A percentile compares a stretch with the other conserved stretches of the same genome.
Conservation (phyloP, 2,888 invertebrate genomes). For the Stenoptilia bipunctidactyla region DNA sequence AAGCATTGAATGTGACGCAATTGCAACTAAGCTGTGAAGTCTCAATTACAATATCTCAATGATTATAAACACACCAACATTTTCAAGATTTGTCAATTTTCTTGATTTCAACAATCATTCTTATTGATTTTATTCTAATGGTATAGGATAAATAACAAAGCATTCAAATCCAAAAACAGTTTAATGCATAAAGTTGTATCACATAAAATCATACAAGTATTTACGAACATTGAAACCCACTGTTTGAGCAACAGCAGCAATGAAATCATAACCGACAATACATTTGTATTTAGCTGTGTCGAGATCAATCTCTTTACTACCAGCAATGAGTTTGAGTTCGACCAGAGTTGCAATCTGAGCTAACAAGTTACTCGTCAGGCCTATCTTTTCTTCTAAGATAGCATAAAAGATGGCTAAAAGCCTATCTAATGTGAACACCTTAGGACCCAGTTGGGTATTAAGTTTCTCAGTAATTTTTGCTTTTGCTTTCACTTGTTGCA, state of each 20-base stretch:
- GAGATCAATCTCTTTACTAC: conserved; percentile 79
- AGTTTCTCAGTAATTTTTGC: conserved; percentile 68
- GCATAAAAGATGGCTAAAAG: conserved; percentile 91
- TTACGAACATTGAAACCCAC: conserved; percentile 82
- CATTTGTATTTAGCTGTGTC: conserved; percentile 90
- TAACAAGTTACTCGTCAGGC: conserved; percentile 87
- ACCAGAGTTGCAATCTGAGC: conserved; percentile 91
- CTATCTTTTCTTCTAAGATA: conserved; percentile 86
- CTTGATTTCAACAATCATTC: too few relatives aligned
- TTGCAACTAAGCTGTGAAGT: too few relatives aligned
- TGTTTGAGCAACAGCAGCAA: conserved; percentile 80
- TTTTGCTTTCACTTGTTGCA: conserved; percentile 72
- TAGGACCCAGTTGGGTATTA: conserved; percentile 84
- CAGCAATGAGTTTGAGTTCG: conserved; percentile 82
- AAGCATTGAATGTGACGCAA: too few relatives aligned
- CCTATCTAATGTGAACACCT: conserved; percentile 84
- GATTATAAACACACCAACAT: too few relatives aligned
- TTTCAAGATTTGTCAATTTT: too few relatives aligned
- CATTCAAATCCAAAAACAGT: too few relatives aligned
- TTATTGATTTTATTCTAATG: too few relatives aligned
- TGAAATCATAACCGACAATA: conserved; percentile 85
- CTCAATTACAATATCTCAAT: too few relatives aligned
- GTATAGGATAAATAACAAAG: too few relatives aligned
- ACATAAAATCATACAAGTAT: conserved; percentile 80
- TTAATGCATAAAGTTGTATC: conserved; percentile 13